These are phyloP conservation scores for Lagopus muta DNA, from an alignment of 2,113 vertebrate species.

Conservation along the genomic window DNA sequence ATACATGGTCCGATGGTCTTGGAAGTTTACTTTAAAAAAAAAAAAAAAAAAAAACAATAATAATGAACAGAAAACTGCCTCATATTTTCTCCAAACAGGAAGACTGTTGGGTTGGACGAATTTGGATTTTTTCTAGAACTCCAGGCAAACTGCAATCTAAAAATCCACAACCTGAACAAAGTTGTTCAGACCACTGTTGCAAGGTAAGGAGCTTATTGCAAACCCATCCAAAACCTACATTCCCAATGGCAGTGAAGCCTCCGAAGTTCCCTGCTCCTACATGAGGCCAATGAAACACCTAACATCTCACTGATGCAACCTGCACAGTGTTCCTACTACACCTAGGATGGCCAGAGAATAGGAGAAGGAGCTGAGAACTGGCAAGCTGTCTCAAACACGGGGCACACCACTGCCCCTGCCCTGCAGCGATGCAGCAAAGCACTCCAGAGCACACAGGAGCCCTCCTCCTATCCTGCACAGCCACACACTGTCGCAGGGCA, in stretches of 20 bases:
- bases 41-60: not conserved
- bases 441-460: not conserved
- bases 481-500: not conserved
- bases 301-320: too few species aligned
- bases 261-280: fast-evolving
- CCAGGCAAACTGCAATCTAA: not conserved
- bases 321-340: fast-evolving
- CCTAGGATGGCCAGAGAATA: not conserved
- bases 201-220: not conserved
- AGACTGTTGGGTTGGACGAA: not conserved
- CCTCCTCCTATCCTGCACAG: not conserved
- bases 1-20: not conserved
- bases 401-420: not conserved
- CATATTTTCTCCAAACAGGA: not conserved
- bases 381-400: fast-evolving
- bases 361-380: not conserved
- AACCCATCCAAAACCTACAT: not conserved
- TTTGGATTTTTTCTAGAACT: not conserved
- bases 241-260: not conserved
- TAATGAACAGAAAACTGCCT: not conserved
- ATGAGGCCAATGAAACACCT: not conserved
- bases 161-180: not conserved
- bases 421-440: not conserved
- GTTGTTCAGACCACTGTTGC: not conserved
- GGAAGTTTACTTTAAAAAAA: not conserved